Conservation (phyloP, 2,888 invertebrate genomes). For the Anoplius nigerrimus region DNA sequence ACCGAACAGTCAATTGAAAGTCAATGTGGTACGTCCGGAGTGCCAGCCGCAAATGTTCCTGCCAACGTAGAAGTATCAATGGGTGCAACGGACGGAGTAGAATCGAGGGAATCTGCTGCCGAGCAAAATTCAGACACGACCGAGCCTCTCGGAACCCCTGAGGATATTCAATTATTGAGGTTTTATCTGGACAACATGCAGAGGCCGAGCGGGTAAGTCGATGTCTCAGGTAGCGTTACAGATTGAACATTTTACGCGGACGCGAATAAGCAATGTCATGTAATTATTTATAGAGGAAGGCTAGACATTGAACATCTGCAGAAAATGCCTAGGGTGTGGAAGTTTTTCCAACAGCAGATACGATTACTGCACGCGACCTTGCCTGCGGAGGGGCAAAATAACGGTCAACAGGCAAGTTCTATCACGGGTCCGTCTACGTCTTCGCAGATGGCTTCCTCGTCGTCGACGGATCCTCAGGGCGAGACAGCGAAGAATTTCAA, state of each 20-base stretch:
- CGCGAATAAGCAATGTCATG: too few species aligned
- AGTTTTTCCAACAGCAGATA: slow-evolving; percentile 80
- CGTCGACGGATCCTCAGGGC: slow-evolving; percentile 13
- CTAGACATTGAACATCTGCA: slow-evolving; percentile 75
- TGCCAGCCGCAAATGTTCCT: background rate
- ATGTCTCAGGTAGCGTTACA: background rate
- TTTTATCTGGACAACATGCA: slow-evolving; percentile 71
- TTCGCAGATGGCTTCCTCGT: slow-evolving; percentile 5
- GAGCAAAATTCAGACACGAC: slow-evolving; percentile 10
- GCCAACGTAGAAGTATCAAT: background rate
- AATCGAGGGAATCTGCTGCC: slow-evolving; percentile 11
- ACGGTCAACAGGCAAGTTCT: slow-evolving; percentile 23
- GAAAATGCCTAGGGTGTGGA: slow-evolving; percentile 81
- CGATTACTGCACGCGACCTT: slow-evolving; percentile 77
- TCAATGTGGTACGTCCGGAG: slow-evolving; percentile 7
- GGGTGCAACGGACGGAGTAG: background rate
- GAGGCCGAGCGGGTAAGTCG: slow-evolving; percentile 65
- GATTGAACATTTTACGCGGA: background rate
- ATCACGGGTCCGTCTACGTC: slow-evolving; percentile 10
- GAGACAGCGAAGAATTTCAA: slow-evolving; percentile 54
- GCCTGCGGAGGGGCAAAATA: slow-evolving; percentile 54
- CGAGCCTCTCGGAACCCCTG: slow-evolving; percentile 54
- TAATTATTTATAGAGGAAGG: slow-evolving; percentile 51
- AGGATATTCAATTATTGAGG: slow-evolving; percentile 66
- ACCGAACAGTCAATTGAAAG: background rate